Evolutionary conservation across 2,888 invertebrate genomes (phyloP), one percentile per base, ranked within the genome.

Genomic region (Conistra vaccinii): DNA sequence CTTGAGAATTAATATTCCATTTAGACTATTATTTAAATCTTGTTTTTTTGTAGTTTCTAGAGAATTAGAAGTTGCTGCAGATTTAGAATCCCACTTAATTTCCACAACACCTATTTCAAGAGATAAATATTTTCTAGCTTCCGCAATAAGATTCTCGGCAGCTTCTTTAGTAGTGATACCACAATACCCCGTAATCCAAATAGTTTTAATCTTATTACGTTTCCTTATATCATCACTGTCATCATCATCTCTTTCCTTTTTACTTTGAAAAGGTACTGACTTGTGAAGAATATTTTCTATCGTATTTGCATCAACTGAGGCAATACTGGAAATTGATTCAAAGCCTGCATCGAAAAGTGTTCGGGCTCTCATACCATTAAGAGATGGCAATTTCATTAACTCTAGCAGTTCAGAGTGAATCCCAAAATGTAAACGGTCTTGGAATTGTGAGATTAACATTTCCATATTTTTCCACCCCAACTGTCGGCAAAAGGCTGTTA

Each of bases 391-490:
- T 85, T 98, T 97, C 97, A 99, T 98, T 72, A 99, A 96, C 91
- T 99, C 99, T 81, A 99, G 97, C 58, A 99, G 96, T 92, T 99
- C 99, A 35, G 98, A 97, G 90, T 98, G 98, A 63, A 99, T 98
- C 20, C 99, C 99, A 93, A 99, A 99, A 89, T 98, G 98, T 60
- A 99, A 97, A 26, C 99, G 97, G 89, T 98, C 98, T 95, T 99
- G 99, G 93, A 99, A 99, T 94, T 99, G 99, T 0, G 98, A 97
- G 60, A 99, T 97, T 58, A 99, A 96, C 83, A 99, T 96, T 92
- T 99, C 98, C 90, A 99, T 97, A 91, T 98, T 98, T 84, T 97
- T 97, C 99, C 99, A 99, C 39, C 99, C 99, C 20, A 99, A 95
- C 71, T 99, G 98, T 81, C 97, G 97, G 93, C 99, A 99, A 95